Percentiles rank a stretch among this genome's conserved stretches.
Evolutionary conservation across 2,797 vertebrate species (phyloP).

Genomic region (Sphenopsis melanotis): DNA sequence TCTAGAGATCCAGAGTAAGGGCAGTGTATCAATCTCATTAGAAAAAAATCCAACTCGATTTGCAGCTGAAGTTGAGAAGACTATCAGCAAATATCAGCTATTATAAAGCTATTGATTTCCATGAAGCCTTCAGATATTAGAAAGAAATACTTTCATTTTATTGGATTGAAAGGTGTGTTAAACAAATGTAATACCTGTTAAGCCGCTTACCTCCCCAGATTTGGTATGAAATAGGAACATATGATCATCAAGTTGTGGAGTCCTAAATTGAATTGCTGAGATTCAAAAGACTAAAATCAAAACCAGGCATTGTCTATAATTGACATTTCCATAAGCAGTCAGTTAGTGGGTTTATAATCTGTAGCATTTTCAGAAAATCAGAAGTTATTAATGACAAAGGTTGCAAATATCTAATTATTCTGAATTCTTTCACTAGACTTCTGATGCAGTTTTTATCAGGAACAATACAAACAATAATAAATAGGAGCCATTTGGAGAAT

Average conservation of each 20-base stretch:
- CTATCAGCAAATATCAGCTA: background rate
- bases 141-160: background rate
- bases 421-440: background rate
- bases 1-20: background rate
- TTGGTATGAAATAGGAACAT: background rate
- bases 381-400: background rate
- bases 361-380: background rate
- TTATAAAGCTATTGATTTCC: background rate
- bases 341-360: background rate
- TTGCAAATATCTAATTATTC: background rate
- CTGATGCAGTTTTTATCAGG: background rate
- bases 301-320: background rate
- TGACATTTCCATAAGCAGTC: background rate
- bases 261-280: background rate
- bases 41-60: background rate
- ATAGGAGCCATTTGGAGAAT: background rate
- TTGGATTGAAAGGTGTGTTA: background rate
- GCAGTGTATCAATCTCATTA: background rate
- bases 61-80: background rate
- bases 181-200: background rate
- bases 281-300: background rate
- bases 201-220: background rate
- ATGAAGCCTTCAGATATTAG: background rate
- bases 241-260: background rate
- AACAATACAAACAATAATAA: background rate